Evolutionary conservation across 2,888 invertebrate genomes (phyloP).

Genomic region (Epinotia brunnichana): DNA sequence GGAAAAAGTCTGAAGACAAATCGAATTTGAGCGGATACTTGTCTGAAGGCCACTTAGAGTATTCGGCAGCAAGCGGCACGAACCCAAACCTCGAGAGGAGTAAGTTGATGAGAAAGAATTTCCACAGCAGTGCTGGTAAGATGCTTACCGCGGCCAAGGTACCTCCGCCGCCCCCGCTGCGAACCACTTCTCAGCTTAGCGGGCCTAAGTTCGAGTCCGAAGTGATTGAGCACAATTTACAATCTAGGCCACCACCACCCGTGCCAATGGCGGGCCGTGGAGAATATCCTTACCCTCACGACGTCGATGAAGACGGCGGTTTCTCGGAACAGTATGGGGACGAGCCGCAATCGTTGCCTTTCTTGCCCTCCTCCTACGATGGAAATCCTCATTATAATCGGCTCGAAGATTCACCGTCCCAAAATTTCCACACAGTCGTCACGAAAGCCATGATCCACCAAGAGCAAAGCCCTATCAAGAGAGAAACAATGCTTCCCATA

Average conservation of each 20-base stretch:
- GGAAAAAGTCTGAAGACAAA: conserved; percentile 85
- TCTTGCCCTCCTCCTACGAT: conserved; percentile 81
- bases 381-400: conserved; percentile 72
- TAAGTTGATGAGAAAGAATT: conserved; percentile 94
- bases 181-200: conserved; percentile 93
- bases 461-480: conserved; percentile 88
- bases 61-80: conserved; percentile 85
- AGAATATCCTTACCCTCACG: conserved; percentile 59
- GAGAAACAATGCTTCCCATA: conserved; percentile 65
- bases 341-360: conserved; percentile 86
- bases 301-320: conserved; percentile 77
- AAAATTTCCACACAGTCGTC: conserved; percentile 87
- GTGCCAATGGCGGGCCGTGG: conserved; percentile 59
- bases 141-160: conserved; percentile 93
- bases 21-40: conserved; percentile 90
- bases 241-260: conserved; percentile 74
- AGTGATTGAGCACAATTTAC: conserved; percentile 76
- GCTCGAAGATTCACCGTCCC: conserved; percentile 71
- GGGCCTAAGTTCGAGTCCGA: conserved; percentile 85
- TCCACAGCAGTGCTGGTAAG: conserved; percentile 92
- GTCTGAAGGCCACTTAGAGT: conserved; percentile 94
- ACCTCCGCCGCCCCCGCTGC: conserved; percentile 92
- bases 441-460: conserved; percentile 94
- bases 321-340: conserved; percentile 80
- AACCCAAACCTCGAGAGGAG: conserved; percentile 94